Evolutionary conservation across 2,797 vertebrate genomes (phyloP).

Genomic region (Onychomys leucogaster): DNA sequence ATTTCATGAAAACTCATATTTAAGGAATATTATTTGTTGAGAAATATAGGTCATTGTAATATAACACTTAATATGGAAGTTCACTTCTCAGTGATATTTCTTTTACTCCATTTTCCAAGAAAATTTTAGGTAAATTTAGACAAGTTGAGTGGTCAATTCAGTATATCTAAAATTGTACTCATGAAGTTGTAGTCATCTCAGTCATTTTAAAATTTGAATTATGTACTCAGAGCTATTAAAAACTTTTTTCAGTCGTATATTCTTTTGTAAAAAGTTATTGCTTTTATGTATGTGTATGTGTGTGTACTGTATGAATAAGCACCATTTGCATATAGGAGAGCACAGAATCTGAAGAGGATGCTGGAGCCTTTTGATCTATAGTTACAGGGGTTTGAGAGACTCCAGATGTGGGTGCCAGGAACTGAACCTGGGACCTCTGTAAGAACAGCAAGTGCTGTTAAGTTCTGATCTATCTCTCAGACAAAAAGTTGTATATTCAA

Average conservation of each 20-base stretch:
- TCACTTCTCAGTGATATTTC: constrained; percentile 26
- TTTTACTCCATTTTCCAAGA: constrained; percentile 25
- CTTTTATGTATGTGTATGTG: not conserved
- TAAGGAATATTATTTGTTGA: constrained; percentile 6
- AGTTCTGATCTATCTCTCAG: not conserved
- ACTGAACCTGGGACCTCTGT: not conserved
- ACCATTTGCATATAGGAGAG: not conserved
- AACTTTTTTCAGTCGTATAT: not conserved
- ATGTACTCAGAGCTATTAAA: not conserved
- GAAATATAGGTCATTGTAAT: not conserved
- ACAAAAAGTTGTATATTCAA: not conserved
- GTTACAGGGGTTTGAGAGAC: not conserved
- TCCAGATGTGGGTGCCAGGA: not conserved
- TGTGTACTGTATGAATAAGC: not conserved
- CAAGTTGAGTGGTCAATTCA: not conserved
- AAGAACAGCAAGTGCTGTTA: not conserved
- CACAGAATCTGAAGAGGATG: not conserved
- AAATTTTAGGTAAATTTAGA: constrained; percentile 39
- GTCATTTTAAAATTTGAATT: constrained; percentile 16
- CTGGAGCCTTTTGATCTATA: not conserved
- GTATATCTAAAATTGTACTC: constrained; percentile 1
- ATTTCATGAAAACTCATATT: constrained; percentile 26
- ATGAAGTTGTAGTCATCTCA: not conserved
- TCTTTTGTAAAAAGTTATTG: not conserved
- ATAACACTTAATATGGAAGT: not conserved